These are phyloP conservation scores for Drosophila cardini DNA, from an alignment of 1,140 invertebrate genomes.

Conservation along the genomic window DNA sequence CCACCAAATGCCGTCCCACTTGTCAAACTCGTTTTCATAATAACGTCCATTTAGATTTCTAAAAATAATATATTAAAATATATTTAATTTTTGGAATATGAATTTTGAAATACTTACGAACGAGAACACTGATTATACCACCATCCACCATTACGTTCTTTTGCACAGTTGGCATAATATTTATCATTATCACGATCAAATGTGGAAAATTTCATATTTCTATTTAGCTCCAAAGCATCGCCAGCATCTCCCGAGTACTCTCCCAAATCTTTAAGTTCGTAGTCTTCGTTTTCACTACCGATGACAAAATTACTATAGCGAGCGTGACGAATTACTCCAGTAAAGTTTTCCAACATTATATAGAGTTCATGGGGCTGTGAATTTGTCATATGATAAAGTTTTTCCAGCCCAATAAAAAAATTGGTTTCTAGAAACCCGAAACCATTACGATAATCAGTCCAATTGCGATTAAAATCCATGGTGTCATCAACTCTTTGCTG, in stretches of 20 bases:
- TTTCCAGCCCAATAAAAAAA: conserved; percentile 35
- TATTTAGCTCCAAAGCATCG: conserved; percentile 17
- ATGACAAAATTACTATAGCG: conserved; percentile 33
- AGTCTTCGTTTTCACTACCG: conserved; percentile 22
- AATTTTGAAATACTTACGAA: conserved; percentile 22
- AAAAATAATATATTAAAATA: background rate
- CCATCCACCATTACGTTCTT: conserved; percentile 24
- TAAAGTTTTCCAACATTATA: conserved; percentile 28
- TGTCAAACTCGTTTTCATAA: conserved; percentile 20
- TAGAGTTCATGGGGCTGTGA: conserved; percentile 30
- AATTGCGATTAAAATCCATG: conserved; percentile 30
- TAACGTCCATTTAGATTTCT: conserved; percentile 44
- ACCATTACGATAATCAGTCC: conserved; percentile 31
- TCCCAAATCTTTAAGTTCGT: conserved; percentile 13
- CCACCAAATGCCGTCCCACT: conserved; percentile 47
- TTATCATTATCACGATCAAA: conserved; percentile 43
- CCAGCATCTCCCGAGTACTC: conserved; percentile 26
- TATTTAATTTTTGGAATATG: background rate
- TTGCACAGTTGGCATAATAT: conserved; percentile 29
- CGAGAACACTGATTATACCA: conserved; percentile 43
- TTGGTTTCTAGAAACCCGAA: conserved; percentile 29
- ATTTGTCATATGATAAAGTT: conserved; percentile 30
- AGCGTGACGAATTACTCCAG: conserved; percentile 11
- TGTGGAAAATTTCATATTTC: conserved; percentile 41
- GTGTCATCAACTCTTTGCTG: conserved; percentile 19